Conservation (phyloP, 2,888 invertebrate genomes). For the Andrena minutula region DNA sequence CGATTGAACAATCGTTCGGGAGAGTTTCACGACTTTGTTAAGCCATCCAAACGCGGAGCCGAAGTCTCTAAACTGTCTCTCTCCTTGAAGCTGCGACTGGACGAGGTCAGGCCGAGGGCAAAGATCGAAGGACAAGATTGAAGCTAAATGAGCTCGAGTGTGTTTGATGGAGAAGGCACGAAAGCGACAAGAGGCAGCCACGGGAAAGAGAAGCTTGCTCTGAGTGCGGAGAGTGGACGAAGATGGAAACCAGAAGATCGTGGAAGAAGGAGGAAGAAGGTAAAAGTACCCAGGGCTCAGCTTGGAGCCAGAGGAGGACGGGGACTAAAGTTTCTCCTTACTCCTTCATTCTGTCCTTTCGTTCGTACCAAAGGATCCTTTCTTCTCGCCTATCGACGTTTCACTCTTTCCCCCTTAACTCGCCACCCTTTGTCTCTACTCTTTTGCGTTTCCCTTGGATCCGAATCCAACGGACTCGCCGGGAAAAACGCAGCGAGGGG, state of each 20-base stretch:
- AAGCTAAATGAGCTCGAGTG: slow-evolving; percentile 72
- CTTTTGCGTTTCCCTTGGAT: slow-evolving; percentile 9
- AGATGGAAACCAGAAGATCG: slow-evolving; percentile 22
- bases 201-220: not conserved
- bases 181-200: slow-evolving; percentile 25
- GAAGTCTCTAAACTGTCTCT: slow-evolving; percentile 35
- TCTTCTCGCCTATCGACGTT: slow-evolving; percentile 30
- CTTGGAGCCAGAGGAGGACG: slow-evolving; percentile 37
- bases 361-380: slow-evolving; percentile 24
- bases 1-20: slow-evolving; percentile 48
- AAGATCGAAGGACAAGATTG: slow-evolving; percentile 77
- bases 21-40: slow-evolving; percentile 39
- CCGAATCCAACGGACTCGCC: slow-evolving; percentile 37
- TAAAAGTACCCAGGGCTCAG: slow-evolving; percentile 45
- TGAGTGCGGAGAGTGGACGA: not conserved
- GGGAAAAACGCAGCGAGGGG: slow-evolving; percentile 34
- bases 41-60: slow-evolving; percentile 11
- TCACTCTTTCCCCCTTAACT: slow-evolving; percentile 16
- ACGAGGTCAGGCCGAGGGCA: slow-evolving; percentile 58
- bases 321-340: slow-evolving; percentile 53
- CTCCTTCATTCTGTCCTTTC: slow-evolving; percentile 26
- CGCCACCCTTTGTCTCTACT: slow-evolving; percentile 30
- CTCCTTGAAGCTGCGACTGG: slow-evolving; percentile 11
- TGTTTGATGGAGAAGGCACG: slow-evolving; percentile 59
- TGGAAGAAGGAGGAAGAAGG: not conserved